Conservation (phyloP, 1,140 invertebrate species). For the Lordiphosa collinella region DNA sequence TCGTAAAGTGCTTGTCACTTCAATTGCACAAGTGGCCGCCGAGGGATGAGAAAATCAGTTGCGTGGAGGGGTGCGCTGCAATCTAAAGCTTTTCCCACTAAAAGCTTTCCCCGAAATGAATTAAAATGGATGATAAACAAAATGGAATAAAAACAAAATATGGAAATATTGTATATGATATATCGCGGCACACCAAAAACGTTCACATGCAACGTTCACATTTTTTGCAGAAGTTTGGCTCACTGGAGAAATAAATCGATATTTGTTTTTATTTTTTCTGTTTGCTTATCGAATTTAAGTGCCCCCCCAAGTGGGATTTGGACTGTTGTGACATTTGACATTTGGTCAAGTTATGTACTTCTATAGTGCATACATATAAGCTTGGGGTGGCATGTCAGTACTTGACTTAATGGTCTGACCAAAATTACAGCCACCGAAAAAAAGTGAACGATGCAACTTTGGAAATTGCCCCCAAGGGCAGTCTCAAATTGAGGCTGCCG, state of each 20-base stretch:
- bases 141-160: conserved; percentile 16
- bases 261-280: background rate
- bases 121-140: conserved; percentile 36
- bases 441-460: conserved; percentile 23
- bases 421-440: conserved; percentile 54
- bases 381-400: conserved; percentile 2
- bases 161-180: conserved; percentile 45
- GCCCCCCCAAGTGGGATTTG: conserved; percentile 24
- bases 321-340: conserved; percentile 18
- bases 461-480: conserved; percentile 44
- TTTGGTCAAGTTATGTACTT: conserved; percentile 13
- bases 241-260: conserved; percentile 6
- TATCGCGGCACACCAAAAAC: conserved; percentile 7
- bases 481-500: conserved; percentile 61
- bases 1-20: too few species aligned
- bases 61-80: background rate
- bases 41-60: too few species aligned
- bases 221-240: conserved; percentile 5
- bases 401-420: conserved; percentile 27
- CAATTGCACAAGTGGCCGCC: too few species aligned
- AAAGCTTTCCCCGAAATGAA: conserved; percentile 20
- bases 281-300: conserved; percentile 48
- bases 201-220: background rate
- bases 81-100: conserved; percentile 11
- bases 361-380: background rate